Conservation (phyloP, 2,797 vertebrate species). For the Rhincodon typus region DNA sequence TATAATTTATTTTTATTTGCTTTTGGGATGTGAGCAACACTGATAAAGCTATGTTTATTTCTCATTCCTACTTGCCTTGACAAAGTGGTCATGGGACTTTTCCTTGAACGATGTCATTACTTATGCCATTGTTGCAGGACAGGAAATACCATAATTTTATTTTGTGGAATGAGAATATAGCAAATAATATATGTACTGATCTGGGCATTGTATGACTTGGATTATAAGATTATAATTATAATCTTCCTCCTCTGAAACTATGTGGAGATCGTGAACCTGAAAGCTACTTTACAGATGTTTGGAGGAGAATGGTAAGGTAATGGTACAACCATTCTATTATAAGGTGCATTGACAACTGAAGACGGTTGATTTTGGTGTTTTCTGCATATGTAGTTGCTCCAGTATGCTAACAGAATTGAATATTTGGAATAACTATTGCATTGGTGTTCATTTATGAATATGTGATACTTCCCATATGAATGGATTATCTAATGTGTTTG, state of each 20-base stretch:
- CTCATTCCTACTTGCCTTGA: background rate
- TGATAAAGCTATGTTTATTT: background rate
- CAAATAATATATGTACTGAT: background rate
- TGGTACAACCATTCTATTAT: background rate
- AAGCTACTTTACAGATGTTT: background rate
- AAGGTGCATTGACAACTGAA: background rate
- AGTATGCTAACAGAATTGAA: background rate
- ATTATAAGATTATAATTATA: background rate
- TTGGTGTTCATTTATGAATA: background rate
- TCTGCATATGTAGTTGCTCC: background rate
- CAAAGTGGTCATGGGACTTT: background rate
- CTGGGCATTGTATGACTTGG: background rate
- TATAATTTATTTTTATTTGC: background rate
- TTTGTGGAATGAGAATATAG: background rate
- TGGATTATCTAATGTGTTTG: background rate
- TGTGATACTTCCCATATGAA: background rate
- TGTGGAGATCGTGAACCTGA: background rate
- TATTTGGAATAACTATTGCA: background rate
- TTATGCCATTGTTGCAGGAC: background rate
- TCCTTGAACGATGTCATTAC: background rate
- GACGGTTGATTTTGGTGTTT: background rate
- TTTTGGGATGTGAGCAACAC: background rate
- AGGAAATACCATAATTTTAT: background rate
- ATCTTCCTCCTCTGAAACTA: background rate
- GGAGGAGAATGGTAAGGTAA: background rate